These are phyloP conservation scores for Platorchestia sp. DNA, from an alignment of 1,140 invertebrate species.

Conservation along the genomic window DNA sequence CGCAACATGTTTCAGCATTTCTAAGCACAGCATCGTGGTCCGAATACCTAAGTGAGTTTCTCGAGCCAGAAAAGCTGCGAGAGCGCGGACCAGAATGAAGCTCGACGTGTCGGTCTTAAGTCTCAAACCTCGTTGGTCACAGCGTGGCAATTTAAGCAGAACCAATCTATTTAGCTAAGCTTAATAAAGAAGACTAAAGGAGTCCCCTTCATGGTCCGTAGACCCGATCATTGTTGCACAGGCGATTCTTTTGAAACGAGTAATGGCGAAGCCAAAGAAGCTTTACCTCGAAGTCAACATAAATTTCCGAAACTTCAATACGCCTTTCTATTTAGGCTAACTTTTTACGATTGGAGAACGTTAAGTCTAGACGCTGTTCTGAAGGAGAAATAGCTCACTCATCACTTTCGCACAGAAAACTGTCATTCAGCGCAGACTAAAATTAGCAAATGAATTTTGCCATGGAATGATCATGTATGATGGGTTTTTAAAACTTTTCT, in stretches of 20 bases:
- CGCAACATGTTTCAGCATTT: background rate
- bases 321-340: background rate
- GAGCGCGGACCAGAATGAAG: background rate
- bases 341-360: background rate
- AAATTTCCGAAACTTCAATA: background rate
- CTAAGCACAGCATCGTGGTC: background rate
- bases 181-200: constrained; percentile 40
- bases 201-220: constrained; percentile 19
- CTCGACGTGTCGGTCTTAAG: background rate
- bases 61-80: background rate
- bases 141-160: background rate
- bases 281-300: background rate
- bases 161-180: constrained; percentile 30
- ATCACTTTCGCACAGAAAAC: background rate
- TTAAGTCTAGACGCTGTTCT: background rate
- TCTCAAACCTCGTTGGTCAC: constrained; percentile 14
- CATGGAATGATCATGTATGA: too few species aligned
- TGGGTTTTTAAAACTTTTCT: too few species aligned
- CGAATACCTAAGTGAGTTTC: background rate
- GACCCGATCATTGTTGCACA: constrained; percentile 8
- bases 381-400: background rate
- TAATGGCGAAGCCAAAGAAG: background rate
- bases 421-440: background rate
- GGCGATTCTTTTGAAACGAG: constrained; percentile 13
- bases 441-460: too few species aligned